A percentile compares a stretch with the other conserved stretches of the same genome.
phyloP scores from a whole-genome alignment of 2,797 vertebrate species.

The Typhlichthys eigenmanni region DNA sequence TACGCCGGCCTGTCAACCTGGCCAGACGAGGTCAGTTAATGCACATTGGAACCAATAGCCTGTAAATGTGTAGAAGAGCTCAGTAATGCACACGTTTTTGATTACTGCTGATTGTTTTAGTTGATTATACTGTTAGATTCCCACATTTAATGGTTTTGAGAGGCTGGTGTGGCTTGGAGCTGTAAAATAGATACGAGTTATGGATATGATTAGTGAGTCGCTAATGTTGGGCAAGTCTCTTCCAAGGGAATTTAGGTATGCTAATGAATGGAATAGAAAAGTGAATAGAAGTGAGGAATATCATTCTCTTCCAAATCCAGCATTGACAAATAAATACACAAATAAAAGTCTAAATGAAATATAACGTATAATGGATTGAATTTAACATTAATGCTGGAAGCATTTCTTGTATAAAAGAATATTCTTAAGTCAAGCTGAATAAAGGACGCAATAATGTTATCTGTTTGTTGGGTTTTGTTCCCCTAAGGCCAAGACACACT shows the following conservation, averaged over 20 bases:
- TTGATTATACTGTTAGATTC: constrained; percentile 7
- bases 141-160: background rate
- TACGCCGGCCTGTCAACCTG: constrained; percentile 88
- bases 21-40: constrained; percentile 78
- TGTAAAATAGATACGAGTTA: too few species aligned
- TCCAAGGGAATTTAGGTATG: constrained; percentile 2
- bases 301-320: too few species aligned
- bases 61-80: background rate
- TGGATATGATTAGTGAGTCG: background rate
- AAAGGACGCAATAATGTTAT: background rate
- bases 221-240: background rate
- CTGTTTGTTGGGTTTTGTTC: background rate
- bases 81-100: background rate
- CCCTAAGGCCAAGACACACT: background rate
- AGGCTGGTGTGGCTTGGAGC: background rate
- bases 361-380: too few species aligned
- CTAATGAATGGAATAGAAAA: too few species aligned
- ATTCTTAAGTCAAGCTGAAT: background rate
- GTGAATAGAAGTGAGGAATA: too few species aligned
- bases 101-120: constrained; percentile 11
- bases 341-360: too few species aligned
- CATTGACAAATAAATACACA: too few species aligned
- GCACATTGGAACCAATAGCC: background rate
- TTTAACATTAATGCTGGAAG: too few species aligned
- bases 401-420: background rate